Evolutionary conservation across 2,797 vertebrate species (phyloP), one percentile per base, ranked within the genome.

Genomic region (Poecilia wingei): DNA sequence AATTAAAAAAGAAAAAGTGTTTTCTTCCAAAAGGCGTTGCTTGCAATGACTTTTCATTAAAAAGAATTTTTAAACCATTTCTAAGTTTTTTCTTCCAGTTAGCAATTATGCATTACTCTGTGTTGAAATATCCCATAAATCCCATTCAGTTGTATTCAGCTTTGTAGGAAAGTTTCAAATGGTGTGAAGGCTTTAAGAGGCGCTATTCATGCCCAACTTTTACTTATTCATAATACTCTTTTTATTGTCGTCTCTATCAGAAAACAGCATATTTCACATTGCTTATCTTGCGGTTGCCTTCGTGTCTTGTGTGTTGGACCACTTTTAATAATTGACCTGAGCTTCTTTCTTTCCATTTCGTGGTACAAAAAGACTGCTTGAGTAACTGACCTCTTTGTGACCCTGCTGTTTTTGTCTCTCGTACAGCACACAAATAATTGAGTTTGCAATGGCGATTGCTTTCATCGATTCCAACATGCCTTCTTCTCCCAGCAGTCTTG

Each of bases 371-470:
- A 81, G 76, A 86, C 85, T 81, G 55, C 77, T 82, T 90, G 78
- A 84, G 88, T 78, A 79, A 80, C 61, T 86, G 79, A 91, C 81
- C 79, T 87, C 86, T 86, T 69, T 77, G 59, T 78, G 85, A 91
- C 85, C 82, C 84, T 82, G 87, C 49, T 45, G 31, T 75, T 53
- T 79, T 75, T n/a, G 6, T 82, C 85, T 77, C 84, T 86, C 91
- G 83, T 85, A 79, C 78, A 12, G 76, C 82, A 87, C 78, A 81
- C 85, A 86, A 88, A 90, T 91, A 91, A 93, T 90, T 86, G 87
- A 87, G 93, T 92, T 88, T 87, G 83, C 87, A 80, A 61, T 79
- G 85, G 81, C 86, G 89, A 92, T 93, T 93, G 90, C 87, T 92
- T 93, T 92, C 90, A 93, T 94, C 84, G 93, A 94, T 93, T 92